Conservation (phyloP, 2,888 invertebrate genomes). For the Platycheirus albimanus region DNA sequence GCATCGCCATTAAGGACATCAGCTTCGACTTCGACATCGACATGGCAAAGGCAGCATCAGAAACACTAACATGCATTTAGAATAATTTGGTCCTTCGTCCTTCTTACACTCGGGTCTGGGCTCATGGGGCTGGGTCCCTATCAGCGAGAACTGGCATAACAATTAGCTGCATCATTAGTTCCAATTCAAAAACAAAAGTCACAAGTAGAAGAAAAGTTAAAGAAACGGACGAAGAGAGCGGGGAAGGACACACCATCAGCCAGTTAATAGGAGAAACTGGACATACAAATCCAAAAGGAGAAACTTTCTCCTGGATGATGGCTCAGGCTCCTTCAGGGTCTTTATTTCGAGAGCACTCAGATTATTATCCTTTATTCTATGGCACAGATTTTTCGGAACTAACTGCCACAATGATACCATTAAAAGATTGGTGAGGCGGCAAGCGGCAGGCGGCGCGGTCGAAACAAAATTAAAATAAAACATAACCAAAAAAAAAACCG, state of each 20-base stretch:
- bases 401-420: conserved; percentile 64
- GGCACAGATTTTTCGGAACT: conserved; percentile 70
- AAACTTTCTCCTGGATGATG: conserved; percentile 53
- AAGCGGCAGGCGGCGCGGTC: no score
- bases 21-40: conserved; percentile 61
- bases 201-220: conserved; percentile 37
- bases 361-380: conserved; percentile 72
- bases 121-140: conserved; percentile 31
- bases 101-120: background rate
- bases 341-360: conserved; percentile 38
- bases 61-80: conserved; percentile 68
- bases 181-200: conserved; percentile 70
- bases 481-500: conserved; percentile 34
- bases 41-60: conserved; percentile 52
- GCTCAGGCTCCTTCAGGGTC: no score
- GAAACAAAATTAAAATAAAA: conserved; percentile 48
- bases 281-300: conserved; percentile 19
- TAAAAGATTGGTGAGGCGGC: conserved; percentile 61
- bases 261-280: conserved; percentile 1
- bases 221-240: background rate
- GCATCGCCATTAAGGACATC: conserved; percentile 65
- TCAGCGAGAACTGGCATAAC: conserved; percentile 68
- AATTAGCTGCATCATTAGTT: conserved; percentile 75
- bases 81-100: conserved; percentile 29
- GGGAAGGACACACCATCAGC: background rate